Evolutionary conservation across 2,113 vertebrate species (phyloP).

Genomic region (Nesospiza acunhae): DNA sequence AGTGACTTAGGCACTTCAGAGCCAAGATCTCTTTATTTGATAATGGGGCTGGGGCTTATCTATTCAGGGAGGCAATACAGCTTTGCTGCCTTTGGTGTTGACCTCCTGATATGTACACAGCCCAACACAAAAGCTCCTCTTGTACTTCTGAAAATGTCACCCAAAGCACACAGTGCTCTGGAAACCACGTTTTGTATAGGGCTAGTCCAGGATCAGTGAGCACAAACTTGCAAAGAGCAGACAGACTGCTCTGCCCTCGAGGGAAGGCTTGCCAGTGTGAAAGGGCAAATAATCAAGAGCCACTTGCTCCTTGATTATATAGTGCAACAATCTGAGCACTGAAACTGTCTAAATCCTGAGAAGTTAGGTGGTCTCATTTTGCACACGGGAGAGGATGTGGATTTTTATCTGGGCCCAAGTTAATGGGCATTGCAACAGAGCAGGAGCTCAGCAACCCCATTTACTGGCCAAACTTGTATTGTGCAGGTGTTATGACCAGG

Average conservation of each 20-base stretch:
- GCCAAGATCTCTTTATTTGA: constrained; percentile 15
- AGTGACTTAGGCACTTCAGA: background rate
- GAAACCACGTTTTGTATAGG: background rate
- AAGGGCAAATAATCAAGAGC: background rate
- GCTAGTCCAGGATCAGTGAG: background rate
- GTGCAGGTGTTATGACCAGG: background rate
- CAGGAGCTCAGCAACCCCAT: background rate
- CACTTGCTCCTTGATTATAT: background rate
- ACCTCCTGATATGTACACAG: constrained; percentile 20
- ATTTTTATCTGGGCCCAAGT: background rate
- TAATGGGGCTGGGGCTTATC: background rate
- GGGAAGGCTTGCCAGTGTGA: background rate
- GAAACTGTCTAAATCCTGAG: background rate
- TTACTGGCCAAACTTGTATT: fast-evolving
- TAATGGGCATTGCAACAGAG: background rate
- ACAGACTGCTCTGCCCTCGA: background rate
- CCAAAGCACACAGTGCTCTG: constrained; percentile 22
- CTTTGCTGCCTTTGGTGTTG: background rate
- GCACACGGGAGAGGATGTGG: fast-evolving
- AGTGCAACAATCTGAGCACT: background rate
- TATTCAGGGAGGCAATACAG: background rate
- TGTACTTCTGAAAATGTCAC: constrained; percentile 44
- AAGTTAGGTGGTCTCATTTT: background rate
- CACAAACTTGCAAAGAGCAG: background rate
- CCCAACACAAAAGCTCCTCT: constrained; percentile 32